Conservation (phyloP, 2,797 vertebrate species). For the Sebastes reedi region DNA sequence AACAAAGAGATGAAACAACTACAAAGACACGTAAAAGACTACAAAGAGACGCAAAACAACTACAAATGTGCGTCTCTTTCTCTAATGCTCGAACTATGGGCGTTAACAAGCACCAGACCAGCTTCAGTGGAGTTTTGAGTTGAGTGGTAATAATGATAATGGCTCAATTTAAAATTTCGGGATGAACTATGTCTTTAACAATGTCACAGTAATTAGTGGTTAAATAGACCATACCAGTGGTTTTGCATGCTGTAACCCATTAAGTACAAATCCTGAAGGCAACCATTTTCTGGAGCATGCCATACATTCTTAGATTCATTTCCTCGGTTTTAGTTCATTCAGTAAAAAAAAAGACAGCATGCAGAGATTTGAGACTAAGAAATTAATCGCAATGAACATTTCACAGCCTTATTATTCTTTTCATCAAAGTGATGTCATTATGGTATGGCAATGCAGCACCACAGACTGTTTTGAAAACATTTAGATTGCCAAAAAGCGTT, state of each 20-base stretch:
- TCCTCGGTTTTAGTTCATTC: neutral
- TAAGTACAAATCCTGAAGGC: neutral
- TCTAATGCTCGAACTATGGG: neutral
- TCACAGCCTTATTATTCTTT: neutral
- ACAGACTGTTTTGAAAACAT: neutral
- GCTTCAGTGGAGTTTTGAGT: neutral
- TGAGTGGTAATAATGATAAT: neutral
- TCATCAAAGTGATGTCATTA: neutral
- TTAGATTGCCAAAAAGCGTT: neutral
- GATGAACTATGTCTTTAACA: neutral
- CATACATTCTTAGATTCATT: neutral
- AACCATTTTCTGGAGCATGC: neutral
- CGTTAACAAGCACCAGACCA: neutral
- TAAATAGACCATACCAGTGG: conserved; percentile 1
- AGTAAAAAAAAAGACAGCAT: neutral
- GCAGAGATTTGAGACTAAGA: neutral
- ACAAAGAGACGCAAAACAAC: neutral
- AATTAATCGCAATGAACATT: neutral
- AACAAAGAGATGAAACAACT: neutral
- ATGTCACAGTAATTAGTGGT: conserved; percentile 6
- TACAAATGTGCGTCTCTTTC: neutral
- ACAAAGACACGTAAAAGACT: too few relatives aligned
- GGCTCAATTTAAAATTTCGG: neutral
- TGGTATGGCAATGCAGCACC: neutral
- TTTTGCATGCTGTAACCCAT: neutral